Evolutionary conservation across 2,888 invertebrate species (phyloP).

Genomic region (Drosophila tanythrix): DNA sequence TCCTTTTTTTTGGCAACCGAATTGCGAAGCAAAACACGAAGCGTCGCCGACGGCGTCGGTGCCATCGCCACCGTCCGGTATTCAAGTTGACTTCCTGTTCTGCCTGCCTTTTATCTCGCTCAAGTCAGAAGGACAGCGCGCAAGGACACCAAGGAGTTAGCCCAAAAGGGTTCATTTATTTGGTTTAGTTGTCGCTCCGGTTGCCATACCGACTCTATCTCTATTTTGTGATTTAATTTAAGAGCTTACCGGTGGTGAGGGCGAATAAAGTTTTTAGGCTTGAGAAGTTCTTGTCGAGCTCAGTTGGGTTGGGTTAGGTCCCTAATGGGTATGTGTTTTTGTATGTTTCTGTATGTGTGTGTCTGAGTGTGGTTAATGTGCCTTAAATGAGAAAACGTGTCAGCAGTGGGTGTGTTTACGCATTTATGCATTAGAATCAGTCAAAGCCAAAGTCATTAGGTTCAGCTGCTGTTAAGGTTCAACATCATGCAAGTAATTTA

Average conservation of each 20-base stretch:
- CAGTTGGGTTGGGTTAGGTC: slow-evolving; percentile 23
- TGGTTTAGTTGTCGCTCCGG: slow-evolving; percentile 63
- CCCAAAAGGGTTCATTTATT: slow-evolving; percentile 79
- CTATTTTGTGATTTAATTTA: slow-evolving; percentile 78
- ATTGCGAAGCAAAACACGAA: slow-evolving; percentile 59
- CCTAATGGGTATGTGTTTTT: slow-evolving; percentile 32
- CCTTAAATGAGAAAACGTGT: slow-evolving; percentile 74
- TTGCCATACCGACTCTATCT: slow-evolving; percentile 67
- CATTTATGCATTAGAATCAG: slow-evolving; percentile 48
- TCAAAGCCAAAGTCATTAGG: slow-evolving; percentile 43
- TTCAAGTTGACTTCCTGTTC: slow-evolving; percentile 75
- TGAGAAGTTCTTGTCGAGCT: slow-evolving; percentile 35
- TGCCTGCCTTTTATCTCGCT: slow-evolving; percentile 68
- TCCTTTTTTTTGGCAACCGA: slow-evolving; percentile 68
- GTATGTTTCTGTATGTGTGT: slow-evolving; percentile 9
- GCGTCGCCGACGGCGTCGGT: slow-evolving; percentile 24
- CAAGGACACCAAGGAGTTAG: slow-evolving; percentile 66
- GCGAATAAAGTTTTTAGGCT: slow-evolving; percentile 39
- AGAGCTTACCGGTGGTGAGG: slow-evolving; percentile 59
- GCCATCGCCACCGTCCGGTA: slow-evolving; percentile 32
- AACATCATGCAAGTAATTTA: slow-evolving; percentile 33
- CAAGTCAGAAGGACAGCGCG: slow-evolving; percentile 50
- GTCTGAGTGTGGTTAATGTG: slow-evolving; percentile 60
- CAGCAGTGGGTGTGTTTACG: slow-evolving; percentile 48
- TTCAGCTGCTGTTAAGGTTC: slow-evolving; percentile 39